A percentile compares a stretch with the other conserved stretches of the same genome.
phyloP scores from a whole-genome alignment of 1,140 invertebrate species.

The Lethrus apterus region DNA sequence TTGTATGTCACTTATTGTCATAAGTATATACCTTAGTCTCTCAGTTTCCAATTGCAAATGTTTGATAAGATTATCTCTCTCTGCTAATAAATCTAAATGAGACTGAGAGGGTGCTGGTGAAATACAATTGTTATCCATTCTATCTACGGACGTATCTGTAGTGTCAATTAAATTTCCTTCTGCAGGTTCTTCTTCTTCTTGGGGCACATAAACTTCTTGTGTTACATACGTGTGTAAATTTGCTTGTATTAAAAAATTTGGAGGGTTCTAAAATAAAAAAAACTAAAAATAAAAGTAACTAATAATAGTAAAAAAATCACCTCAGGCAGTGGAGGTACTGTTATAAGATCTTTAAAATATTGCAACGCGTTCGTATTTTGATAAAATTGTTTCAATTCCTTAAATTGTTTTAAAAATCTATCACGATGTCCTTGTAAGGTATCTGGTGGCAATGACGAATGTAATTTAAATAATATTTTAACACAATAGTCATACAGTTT shows the following conservation, averaged over 20 bases:
- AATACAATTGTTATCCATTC: constrained; percentile 47
- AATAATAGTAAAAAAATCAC: constrained; percentile 43
- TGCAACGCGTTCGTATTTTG: constrained; percentile 87
- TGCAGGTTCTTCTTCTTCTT: constrained; percentile 54
- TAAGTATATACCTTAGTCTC: constrained; percentile 47
- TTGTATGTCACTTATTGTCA: no score
- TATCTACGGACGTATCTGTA: constrained; percentile 52
- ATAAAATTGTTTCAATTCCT: constrained; percentile 87
- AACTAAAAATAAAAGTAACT: background rate
- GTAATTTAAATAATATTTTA: constrained; percentile 91
- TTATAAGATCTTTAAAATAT: constrained; percentile 95
- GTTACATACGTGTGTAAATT: constrained; percentile 90
- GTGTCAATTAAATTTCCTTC: constrained; percentile 64
- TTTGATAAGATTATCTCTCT: constrained; percentile 75
- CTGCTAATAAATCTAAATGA: constrained; percentile 43
- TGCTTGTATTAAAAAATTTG: constrained; percentile 90
- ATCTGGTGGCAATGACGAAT: constrained; percentile 84
- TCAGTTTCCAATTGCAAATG: constrained; percentile 69
- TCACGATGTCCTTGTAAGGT: constrained; percentile 85
- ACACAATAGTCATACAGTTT: constrained; percentile 95
- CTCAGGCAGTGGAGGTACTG: constrained; percentile 86
- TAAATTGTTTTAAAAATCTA: constrained; percentile 85
- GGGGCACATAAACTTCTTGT: constrained; percentile 83
- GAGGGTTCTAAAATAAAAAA: constrained; percentile 62
- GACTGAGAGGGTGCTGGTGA: constrained; percentile 44